Conservation (phyloP, 2,888 invertebrate genomes). For the Silvanus unidentatus region DNA sequence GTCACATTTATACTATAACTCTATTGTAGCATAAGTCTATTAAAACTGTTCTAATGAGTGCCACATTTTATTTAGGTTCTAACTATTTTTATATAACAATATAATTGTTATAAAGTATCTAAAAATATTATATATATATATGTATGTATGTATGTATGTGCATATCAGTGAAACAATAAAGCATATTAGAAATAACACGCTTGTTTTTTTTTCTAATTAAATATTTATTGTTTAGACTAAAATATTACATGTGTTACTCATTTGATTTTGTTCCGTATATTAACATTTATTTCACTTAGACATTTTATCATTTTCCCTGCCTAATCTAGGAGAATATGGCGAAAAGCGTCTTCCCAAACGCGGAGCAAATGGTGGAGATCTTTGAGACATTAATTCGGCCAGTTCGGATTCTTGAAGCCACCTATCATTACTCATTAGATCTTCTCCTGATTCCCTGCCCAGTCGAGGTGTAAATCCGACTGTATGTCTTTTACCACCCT, state of each 20-base stretch:
- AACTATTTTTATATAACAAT: neutral
- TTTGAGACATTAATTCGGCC: conserved; percentile 32
- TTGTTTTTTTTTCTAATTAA: too few relatives aligned
- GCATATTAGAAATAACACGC: neutral
- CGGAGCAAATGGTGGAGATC: conserved; percentile 49
- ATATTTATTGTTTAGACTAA: too few relatives aligned
- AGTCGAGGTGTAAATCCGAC: conserved; percentile 48
- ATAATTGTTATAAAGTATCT: conserved; percentile 1
- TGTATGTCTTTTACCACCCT: conserved; percentile 21
- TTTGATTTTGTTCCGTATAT: too few relatives aligned
- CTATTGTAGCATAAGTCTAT: too few relatives aligned
- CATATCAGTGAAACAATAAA: neutral
- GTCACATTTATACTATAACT: too few relatives aligned
- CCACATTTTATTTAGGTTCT: conserved; percentile 3
- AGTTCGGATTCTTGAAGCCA: conserved; percentile 29
- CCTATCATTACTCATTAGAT: conserved; percentile 26
- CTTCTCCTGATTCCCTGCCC: conserved; percentile 45
- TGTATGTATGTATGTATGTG: too few relatives aligned
- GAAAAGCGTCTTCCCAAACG: conserved; percentile 47
- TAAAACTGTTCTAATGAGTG: too few relatives aligned
- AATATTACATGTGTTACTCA: too few relatives aligned
- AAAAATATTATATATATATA: too few relatives aligned
- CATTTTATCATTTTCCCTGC: conserved; percentile 25
- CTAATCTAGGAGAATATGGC: conserved; percentile 47
- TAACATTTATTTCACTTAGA: neutral